Evolutionary conservation across 2,797 vertebrate species (phyloP), one percentile per base, ranked within the genome.

Genomic region (Emydoidea blandingii): DNA sequence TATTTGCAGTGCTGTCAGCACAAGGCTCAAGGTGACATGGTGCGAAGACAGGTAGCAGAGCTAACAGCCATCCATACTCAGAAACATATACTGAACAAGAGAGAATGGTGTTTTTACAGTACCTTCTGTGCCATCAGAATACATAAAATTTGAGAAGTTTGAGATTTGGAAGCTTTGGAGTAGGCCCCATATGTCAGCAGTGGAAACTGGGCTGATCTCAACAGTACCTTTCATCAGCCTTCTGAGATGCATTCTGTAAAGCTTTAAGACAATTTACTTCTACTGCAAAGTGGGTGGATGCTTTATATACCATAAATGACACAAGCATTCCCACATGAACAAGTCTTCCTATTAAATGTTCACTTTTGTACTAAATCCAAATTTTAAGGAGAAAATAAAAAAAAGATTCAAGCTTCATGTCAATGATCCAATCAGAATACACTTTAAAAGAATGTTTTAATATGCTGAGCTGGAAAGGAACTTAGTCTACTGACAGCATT

Each of bases 171-270:
- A 47, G 12, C n/a, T 94, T 92, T 78, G 34, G 53, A 65, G 52
- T 81, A 89, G 91, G 59, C 37, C 83, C 90, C 56, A 89, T 44
- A 3, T 88, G 34, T 80, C 53, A 96, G 91, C 90, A 44, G 62
- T 57, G 81, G 94, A 85, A 85, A 76, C 72, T 31, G 12, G 59
- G 57, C 53, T 93, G 72, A 87, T 96, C 90, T 92, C 79, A 84
- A 93, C 89, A 94, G 91, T 85, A 68, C 57, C 86, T 94, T 97
- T 92, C 62, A 93, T 95, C 91, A 94, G 59, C 49, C 65, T 96
- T 92, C 87, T 87, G 47, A 90, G 72, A 85, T 89, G 74, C 31
- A 81, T 44, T 79, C 31, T 87, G 37, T 74, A 93, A 85, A 94
- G 57, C 37, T 88, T 78, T 92, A 90, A 88, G 80, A 85, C 57